These are phyloP conservation scores for Poecilia picta DNA, from an alignment of 2,797 vertebrate genomes.

Conservation along the genomic window DNA sequence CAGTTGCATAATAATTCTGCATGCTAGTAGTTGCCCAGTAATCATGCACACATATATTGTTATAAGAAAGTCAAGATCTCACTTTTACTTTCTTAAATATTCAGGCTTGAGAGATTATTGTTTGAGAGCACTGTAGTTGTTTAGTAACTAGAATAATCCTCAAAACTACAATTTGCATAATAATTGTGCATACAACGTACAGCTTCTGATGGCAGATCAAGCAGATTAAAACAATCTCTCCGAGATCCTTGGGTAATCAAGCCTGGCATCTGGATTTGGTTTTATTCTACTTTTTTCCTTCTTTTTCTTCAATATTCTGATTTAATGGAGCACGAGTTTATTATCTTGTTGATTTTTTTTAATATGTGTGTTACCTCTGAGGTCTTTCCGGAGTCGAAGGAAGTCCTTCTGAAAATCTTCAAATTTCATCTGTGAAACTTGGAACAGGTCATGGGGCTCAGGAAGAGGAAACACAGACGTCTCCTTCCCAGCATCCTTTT, in stretches of 20 bases:
- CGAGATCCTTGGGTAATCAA: not conserved
- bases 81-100: too few species aligned
- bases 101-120: too few species aligned
- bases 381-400: slow-evolving; percentile 89
- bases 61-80: too few species aligned
- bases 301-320: not conserved
- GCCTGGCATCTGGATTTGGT: not conserved
- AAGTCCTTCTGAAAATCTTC: slow-evolving; percentile 97
- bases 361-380: slow-evolving; percentile 81
- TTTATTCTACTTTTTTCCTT: not conserved
- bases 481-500: slow-evolving; percentile 92
- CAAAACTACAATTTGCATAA: too few species aligned
- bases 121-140: too few species aligned
- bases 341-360: not conserved
- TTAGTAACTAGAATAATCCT: too few species aligned
- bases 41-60: too few species aligned
- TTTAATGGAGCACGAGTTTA: not conserved
- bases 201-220: not conserved
- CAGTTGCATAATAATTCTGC: too few species aligned
- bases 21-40: too few species aligned
- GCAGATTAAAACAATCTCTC: not conserved
- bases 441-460: slow-evolving; percentile 96
- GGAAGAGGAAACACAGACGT: slow-evolving; percentile 92
- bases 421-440: slow-evolving; percentile 96
- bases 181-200: not conserved